Base-by-base conservation (phyloP, 2,888 invertebrate species). In the Hypomecis atomaria region DNA sequence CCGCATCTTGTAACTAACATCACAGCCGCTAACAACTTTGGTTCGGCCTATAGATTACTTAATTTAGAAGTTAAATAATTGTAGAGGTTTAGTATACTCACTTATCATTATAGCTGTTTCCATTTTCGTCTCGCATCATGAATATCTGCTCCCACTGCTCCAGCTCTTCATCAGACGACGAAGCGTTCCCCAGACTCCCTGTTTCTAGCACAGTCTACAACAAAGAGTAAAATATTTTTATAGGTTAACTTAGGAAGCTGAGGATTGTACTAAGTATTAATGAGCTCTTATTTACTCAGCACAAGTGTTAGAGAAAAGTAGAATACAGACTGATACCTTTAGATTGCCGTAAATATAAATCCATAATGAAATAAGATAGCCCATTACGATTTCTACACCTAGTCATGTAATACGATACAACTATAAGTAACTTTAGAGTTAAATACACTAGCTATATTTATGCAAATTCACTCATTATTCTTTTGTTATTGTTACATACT, bases 131-230 rank as follows among this genome's bases (percentile, higher is more conserved):
- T 81, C 95, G 94, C 88, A 96, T 93, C 94, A 95, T 95, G 92
- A 95, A 96, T 79, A 95, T 95, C 84, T 96, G 96, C 82, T 96
- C 96, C 95, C 96, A 96, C 86, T 96, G 93, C 81, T 96, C 96
- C 82, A 95, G 91, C 79, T 96, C 96, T 81, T 96, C 96, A 85
- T 95, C 95, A 82, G 93, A 94, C 73, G 92, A 93, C 59, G 93
- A 91, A 69, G 94, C 93, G 84, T 94, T 94, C 83, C 95, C 94
- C 83, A 94, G 91, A 84, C 94, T 93, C 82, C 93, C 94, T 76
- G 94, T 93, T 87, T 96, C 95, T 78, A 95, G 92, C 65, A 96
- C 95, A 78, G 96, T 95, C 96, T 96, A 83, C 4, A 71, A 71
- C 65, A 68, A 68, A 48, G 8, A 8, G 23, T 38, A 47, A 5